Conservation (phyloP, 2,888 invertebrate species). For the Campoletis raptor region DNA sequence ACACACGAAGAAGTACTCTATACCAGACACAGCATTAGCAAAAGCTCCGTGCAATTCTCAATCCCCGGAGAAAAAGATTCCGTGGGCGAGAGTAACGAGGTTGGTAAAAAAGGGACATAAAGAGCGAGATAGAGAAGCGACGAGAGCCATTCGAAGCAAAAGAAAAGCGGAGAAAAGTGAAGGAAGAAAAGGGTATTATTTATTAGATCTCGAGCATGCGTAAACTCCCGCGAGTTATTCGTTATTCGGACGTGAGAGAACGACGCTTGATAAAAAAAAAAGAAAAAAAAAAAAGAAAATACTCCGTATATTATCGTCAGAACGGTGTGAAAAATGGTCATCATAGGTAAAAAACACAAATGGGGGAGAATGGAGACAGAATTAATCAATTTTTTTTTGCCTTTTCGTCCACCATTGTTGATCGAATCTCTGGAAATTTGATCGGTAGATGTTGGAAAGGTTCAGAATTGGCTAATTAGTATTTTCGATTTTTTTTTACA, state of each 20-base stretch:
- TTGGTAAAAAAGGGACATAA: slow-evolving; percentile 52
- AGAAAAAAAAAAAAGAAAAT: slow-evolving; percentile 31
- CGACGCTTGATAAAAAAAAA: slow-evolving; percentile 28
- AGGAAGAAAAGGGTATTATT: slow-evolving; percentile 63
- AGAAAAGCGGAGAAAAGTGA: slow-evolving; percentile 46
- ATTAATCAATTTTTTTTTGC: neutral
- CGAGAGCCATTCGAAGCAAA: slow-evolving; percentile 52
- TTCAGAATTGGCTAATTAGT: too few species aligned
- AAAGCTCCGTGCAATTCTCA: slow-evolving; percentile 53
- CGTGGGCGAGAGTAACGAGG: slow-evolving; percentile 64
- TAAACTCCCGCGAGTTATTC: slow-evolving; percentile 39
- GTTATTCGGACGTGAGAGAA: slow-evolving; percentile 53
- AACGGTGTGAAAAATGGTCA: slow-evolving; percentile 21
- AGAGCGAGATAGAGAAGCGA: slow-evolving; percentile 53
- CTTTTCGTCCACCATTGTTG: neutral
- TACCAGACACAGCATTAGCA: slow-evolving; percentile 50
- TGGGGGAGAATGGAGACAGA: neutral
- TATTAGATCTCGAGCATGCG: slow-evolving; percentile 68
- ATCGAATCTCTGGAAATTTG: neutral
- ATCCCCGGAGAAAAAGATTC: slow-evolving; percentile 53
- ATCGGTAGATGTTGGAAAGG: neutral
- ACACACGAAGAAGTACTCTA: slow-evolving; percentile 28
- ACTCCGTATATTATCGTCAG: slow-evolving; percentile 23
- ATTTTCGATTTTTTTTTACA: neutral
- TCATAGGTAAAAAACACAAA: slow-evolving; percentile 1